These are phyloP conservation scores for Beroe ovata DNA, from an alignment of 37 sponge, comb jelly and placozoan genomes.

Conservation along the genomic window DNA sequence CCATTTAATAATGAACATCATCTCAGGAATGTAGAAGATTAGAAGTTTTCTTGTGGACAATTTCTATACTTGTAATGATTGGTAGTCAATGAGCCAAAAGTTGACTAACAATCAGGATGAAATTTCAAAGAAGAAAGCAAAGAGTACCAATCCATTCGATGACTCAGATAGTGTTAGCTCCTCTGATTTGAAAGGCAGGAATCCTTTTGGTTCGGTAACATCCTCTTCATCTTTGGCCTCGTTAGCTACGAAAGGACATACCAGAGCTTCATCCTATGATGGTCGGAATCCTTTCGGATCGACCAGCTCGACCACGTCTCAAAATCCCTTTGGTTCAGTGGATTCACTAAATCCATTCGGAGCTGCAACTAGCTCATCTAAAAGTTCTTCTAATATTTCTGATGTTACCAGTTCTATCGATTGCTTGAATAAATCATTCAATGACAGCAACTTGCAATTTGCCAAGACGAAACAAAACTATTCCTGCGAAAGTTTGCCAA, in stretches of 20 bases:
- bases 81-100: no score
- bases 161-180: no score
- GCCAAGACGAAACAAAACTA: background rate
- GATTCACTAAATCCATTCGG: slow-evolving; percentile 40
- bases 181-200: background rate
- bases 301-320: slow-evolving; percentile 8
- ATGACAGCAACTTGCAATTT: background rate
- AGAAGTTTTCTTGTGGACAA: no score
- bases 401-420: background rate
- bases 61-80: no score
- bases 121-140: no score
- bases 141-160: slow-evolving; percentile 14
- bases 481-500: slow-evolving; percentile 5
- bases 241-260: background rate
- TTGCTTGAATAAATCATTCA: background rate
- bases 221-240: slow-evolving; percentile 29
- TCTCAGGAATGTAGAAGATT: no score
- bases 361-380: background rate
- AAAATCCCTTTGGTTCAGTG: slow-evolving; percentile 27
- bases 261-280: background rate
- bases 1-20: no score
- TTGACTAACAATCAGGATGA: no score
- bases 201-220: slow-evolving; percentile 21
- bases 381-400: background rate
- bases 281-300: slow-evolving; percentile 33